Percentiles rank a stretch among this genome's conserved stretches.
phyloP scores from a whole-genome alignment of 2,797 vertebrate genomes.

The Anableps anableps region DNA sequence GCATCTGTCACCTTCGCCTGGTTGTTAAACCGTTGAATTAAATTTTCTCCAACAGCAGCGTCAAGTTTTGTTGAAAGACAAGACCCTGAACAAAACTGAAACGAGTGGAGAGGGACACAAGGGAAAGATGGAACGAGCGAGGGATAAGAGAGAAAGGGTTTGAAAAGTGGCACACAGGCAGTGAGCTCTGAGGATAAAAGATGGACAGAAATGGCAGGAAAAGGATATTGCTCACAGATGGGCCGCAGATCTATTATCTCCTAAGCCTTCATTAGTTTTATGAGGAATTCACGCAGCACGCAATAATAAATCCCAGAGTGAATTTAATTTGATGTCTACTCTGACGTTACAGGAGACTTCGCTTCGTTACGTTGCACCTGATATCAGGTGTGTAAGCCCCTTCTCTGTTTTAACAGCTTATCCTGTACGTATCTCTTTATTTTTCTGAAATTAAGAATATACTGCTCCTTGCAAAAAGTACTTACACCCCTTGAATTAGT shows the following conservation, averaged over 20 bases:
- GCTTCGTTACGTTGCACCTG: constrained; percentile 17
- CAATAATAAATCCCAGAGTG: constrained; percentile 30
- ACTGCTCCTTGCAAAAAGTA: not conserved
- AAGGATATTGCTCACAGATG: constrained; percentile 56
- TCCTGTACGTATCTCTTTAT: not conserved
- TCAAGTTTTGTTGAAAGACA: constrained; percentile 7
- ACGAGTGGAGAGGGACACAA: constrained; percentile 14
- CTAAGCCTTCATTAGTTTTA: constrained; percentile 46
- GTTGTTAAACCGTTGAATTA: not conserved
- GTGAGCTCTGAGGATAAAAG: constrained; percentile 37
- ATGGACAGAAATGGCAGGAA: constrained; percentile 53
- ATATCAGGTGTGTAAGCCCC: not conserved
- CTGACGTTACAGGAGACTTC: constrained; percentile 20
- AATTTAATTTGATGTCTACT: constrained; percentile 35
- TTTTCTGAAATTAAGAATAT: not conserved
- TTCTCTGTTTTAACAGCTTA: not conserved
- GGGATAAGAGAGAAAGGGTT: not conserved
- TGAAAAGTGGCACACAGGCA: constrained; percentile 11
- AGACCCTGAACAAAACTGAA: not conserved
- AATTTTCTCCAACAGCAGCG: constrained; percentile 13
- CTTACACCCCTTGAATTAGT: not conserved
- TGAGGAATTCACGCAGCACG: constrained; percentile 33
- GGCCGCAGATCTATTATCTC: constrained; percentile 34
- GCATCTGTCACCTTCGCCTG: not conserved
- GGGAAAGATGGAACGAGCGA: not conserved